These are phyloP conservation scores for Leucoraja erinaceus DNA, from an alignment of 2,113 vertebrate genomes.

Conservation along the genomic window DNA sequence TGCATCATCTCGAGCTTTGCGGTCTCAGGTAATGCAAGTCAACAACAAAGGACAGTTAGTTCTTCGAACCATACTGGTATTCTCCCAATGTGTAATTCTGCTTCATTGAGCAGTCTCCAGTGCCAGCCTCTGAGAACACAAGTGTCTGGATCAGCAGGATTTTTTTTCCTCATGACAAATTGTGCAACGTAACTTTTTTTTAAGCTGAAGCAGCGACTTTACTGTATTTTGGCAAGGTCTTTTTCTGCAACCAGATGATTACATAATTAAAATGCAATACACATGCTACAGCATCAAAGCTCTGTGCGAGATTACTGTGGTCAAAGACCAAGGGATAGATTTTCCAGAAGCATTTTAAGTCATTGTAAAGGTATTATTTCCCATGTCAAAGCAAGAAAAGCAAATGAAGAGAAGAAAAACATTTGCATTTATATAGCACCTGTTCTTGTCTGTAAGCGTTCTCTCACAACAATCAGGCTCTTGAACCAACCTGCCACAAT, in stretches of 20 bases:
- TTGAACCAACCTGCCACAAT: too few relatives aligned
- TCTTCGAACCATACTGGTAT: not conserved
- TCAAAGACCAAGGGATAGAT: not conserved
- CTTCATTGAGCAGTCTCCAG: not conserved
- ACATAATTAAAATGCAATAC: not conserved
- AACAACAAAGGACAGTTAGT: not conserved
- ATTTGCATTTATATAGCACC: not conserved
- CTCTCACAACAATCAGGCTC: too few relatives aligned
- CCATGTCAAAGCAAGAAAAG: not conserved
- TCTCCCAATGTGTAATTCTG: conserved; percentile 12
- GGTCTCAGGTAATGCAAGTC: conserved; percentile 13
- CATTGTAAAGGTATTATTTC: not conserved
- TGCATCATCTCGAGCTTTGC: not conserved
- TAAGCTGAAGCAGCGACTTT: conserved; percentile 25
- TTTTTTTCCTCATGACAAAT: conserved; percentile 19
- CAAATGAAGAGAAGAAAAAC: not conserved
- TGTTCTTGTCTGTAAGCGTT: not conserved
- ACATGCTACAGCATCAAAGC: not conserved
- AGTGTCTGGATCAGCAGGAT: not conserved
- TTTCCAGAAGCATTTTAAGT: not conserved
- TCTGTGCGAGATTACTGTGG: not conserved
- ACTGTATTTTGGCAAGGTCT: not conserved
- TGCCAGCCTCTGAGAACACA: conserved; percentile 1
- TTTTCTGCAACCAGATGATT: conserved; percentile 23
- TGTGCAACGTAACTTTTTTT: not conserved